phyloP scores from a whole-genome alignment of 2,113 vertebrate species.

The Tympanuchus pallidicinctus region DNA sequence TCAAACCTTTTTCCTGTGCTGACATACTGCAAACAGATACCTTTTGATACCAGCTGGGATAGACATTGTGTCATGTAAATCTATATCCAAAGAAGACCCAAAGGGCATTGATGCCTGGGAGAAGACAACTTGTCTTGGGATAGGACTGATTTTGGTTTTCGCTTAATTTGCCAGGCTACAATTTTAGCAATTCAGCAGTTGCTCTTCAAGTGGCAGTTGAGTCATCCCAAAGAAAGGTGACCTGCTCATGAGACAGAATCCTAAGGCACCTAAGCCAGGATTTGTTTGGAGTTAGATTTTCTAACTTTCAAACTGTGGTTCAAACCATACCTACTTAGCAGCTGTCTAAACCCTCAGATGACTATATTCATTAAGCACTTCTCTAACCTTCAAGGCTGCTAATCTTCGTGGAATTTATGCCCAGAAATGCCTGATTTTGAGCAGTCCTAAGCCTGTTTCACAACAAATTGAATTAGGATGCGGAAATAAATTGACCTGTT shows the following conservation, averaged over 20 bases:
- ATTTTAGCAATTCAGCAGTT: neutral
- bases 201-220: conserved; percentile 19
- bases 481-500: neutral
- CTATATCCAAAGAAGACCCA: neutral
- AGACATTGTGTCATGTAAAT: conserved; percentile 1
- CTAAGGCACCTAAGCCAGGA: neutral
- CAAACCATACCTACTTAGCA: neutral
- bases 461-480: neutral
- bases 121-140: neutral
- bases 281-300: conserved; percentile 2
- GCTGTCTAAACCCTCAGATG: neutral
- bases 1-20: neutral
- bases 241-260: conserved; percentile 43
- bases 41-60: neutral
- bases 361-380: neutral
- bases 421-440: neutral
- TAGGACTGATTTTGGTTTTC: neutral
- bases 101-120: neutral
- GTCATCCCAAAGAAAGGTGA: conserved; percentile 28
- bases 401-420: neutral
- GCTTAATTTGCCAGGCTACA: neutral
- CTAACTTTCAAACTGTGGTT: neutral
- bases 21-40: conserved; percentile 22
- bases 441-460: neutral
- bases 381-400: neutral